phyloP scores from a whole-genome alignment of 1,140 invertebrate species.

The Drosophila kurseongensis region DNA sequence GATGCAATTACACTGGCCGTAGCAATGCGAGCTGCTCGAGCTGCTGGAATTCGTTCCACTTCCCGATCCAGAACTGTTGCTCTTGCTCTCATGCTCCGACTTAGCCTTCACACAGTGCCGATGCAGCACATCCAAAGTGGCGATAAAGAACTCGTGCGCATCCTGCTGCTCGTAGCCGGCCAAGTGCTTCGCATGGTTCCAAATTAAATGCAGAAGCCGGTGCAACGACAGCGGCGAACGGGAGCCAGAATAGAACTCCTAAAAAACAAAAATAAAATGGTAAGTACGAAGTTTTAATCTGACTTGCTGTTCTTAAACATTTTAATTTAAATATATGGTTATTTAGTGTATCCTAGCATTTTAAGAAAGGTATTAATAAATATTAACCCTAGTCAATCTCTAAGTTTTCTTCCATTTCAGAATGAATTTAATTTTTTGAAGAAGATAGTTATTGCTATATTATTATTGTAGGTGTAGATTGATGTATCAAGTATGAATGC shows the following conservation, averaged over 20 bases:
- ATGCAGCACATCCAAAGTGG: conserved; percentile 96
- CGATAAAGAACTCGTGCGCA: conserved; percentile 99
- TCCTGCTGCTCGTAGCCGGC: conserved; percentile 99
- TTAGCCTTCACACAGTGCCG: conserved; percentile 84
- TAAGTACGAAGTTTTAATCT: neutral
- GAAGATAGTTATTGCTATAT: too few relatives aligned
- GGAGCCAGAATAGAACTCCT: conserved; percentile 97
- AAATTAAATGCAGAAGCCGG: conserved; percentile 95
- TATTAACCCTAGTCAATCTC: too few relatives aligned
- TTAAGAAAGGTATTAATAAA: too few relatives aligned
- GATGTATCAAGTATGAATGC: neutral
- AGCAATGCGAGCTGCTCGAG: conserved; percentile 82
- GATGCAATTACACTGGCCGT: conserved; percentile 96
- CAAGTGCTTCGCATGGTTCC: conserved; percentile 97
- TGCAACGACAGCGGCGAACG: conserved; percentile 94
- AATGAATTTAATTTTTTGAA: too few relatives aligned
- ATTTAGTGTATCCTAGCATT: too few relatives aligned
- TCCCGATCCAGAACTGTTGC: conserved; percentile 58
- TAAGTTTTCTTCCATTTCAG: too few relatives aligned
- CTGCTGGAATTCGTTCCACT: conserved; percentile 63
- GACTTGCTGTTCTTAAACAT: too few relatives aligned
- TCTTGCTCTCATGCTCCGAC: conserved; percentile 66
- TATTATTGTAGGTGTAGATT: neutral
- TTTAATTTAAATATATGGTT: too few relatives aligned
- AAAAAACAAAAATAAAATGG: neutral